Conservation (phyloP, 2,797 vertebrate species). For the Remorina albescens region DNA sequence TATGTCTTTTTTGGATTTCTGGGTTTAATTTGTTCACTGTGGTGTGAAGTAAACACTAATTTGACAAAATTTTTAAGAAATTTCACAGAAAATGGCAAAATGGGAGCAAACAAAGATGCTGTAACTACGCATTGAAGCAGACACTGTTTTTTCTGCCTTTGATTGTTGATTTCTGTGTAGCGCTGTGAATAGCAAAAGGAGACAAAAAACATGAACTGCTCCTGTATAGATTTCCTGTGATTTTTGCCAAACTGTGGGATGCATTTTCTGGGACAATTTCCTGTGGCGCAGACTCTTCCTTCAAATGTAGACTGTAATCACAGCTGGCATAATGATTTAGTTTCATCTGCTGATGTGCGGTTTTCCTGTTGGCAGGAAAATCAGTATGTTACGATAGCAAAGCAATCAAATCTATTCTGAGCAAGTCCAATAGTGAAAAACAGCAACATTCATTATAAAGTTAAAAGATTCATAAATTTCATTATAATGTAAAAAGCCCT, state of each 20-base stretch:
- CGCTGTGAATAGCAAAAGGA: conserved; percentile 1
- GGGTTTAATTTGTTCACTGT: neutral
- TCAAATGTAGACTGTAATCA: conserved; percentile 34
- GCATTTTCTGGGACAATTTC: conserved; percentile 20
- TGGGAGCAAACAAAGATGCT: neutral
- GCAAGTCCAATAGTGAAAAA: conserved; percentile 17
- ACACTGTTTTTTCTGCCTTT: neutral
- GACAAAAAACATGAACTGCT: conserved; percentile 6
- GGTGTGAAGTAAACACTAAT: neutral
- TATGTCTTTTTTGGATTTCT: neutral
- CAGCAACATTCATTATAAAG: conserved; percentile 15
- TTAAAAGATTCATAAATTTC: neutral
- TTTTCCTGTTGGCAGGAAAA: conserved; percentile 20
- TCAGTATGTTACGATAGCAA: conserved; percentile 20
- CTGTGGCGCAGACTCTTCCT: conserved; percentile 23
- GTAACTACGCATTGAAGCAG: neutral
- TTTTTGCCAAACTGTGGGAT: conserved; percentile 15
- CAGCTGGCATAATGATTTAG: conserved; percentile 31
- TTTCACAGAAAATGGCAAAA: neutral
- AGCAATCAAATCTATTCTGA: neutral
- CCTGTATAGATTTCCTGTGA: conserved; percentile 4
- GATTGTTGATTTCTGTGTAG: neutral
- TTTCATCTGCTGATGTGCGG: conserved; percentile 32
- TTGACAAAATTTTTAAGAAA: too few relatives aligned
- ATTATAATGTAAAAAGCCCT: neutral